These are phyloP conservation scores for Phallusia fumigata DNA, from an alignment of 23 tunicate genomes.

Conservation along the genomic window DNA sequence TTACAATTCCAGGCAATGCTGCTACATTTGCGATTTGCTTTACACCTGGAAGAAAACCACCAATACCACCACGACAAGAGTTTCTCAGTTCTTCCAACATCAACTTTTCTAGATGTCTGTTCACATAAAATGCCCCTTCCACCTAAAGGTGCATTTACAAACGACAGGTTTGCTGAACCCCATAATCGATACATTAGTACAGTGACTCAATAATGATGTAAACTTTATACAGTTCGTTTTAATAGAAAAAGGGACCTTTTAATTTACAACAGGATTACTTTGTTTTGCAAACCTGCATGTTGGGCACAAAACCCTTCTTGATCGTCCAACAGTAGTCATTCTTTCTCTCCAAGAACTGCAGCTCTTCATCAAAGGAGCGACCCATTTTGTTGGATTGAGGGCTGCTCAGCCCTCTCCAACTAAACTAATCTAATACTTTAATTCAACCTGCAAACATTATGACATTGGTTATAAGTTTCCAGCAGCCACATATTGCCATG, in stretches of 20 bases:
- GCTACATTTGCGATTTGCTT: slow-evolving; percentile 99
- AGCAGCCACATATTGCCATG: too few relatives aligned
- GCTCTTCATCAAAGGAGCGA: slow-evolving; percentile 83
- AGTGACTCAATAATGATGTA: too few relatives aligned
- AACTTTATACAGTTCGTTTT: too few relatives aligned
- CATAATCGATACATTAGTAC: too few relatives aligned
- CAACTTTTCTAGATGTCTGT: slow-evolving; percentile 77
- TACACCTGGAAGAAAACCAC: slow-evolving; percentile 97
- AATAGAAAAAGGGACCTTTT: not conserved
- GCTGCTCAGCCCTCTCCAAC: too few relatives aligned
- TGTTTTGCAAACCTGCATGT: slow-evolving; percentile 75
- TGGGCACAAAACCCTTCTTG: slow-evolving; percentile 96
- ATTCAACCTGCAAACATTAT: too few relatives aligned
- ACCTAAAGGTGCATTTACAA: too few relatives aligned
- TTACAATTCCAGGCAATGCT: slow-evolving; percentile 97
- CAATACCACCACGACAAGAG: slow-evolving; percentile 82
- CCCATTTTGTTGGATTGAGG: slow-evolving; percentile 21
- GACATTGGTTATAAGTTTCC: too few relatives aligned
- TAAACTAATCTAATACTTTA: too few relatives aligned
- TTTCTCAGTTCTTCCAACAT: slow-evolving; percentile 94
- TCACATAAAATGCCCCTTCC: slow-evolving; percentile 90
- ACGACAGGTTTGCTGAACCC: too few relatives aligned
- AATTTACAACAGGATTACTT: too few relatives aligned
- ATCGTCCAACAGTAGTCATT: slow-evolving; percentile 71
- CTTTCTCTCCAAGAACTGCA: slow-evolving; percentile 66